A percentile compares a stretch with the other conserved stretches of the same genome.
These are phyloP conservation scores for Leucosticte australis DNA, from an alignment of 2,113 vertebrate species.

Conservation along the genomic window DNA sequence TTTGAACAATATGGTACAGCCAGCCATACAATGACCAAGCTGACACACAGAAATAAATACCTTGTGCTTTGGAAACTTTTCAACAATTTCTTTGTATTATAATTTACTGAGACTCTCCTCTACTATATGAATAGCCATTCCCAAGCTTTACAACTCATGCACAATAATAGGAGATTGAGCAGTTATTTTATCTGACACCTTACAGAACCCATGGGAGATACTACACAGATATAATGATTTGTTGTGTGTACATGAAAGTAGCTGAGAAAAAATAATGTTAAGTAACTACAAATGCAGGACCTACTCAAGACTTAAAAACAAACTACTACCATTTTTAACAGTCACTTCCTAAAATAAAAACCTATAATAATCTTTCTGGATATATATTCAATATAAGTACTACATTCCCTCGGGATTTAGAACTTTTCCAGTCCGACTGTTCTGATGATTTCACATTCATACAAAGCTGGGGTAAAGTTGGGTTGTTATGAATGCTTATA, in stretches of 20 bases:
- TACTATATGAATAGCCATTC: not conserved
- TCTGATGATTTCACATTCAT: not conserved
- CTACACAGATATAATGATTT: not conserved
- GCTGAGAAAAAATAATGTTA: not conserved
- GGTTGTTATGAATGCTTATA: not conserved
- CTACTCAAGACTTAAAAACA: not conserved
- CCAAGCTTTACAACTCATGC: not conserved
- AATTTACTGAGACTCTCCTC: not conserved
- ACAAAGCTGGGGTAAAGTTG: not conserved
- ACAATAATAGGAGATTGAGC: not conserved
- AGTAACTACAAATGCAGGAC: not conserved
- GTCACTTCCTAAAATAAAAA: not conserved
- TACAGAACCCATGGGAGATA: not conserved
- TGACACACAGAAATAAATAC: not conserved
- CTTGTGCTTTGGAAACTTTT: not conserved
- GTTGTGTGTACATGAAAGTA: not conserved
- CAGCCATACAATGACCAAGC: not conserved
- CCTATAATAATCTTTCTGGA: not conserved
- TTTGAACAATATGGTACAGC: not conserved
- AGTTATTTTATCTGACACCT: not conserved
- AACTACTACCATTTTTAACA: not conserved
- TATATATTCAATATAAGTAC: not conserved
- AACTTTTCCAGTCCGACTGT: not conserved
- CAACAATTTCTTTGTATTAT: not conserved
- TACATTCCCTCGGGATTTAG: not conserved